phyloP scores from a whole-genome alignment of 2,888 invertebrate genomes.

The Spisula subtruncata region DNA sequence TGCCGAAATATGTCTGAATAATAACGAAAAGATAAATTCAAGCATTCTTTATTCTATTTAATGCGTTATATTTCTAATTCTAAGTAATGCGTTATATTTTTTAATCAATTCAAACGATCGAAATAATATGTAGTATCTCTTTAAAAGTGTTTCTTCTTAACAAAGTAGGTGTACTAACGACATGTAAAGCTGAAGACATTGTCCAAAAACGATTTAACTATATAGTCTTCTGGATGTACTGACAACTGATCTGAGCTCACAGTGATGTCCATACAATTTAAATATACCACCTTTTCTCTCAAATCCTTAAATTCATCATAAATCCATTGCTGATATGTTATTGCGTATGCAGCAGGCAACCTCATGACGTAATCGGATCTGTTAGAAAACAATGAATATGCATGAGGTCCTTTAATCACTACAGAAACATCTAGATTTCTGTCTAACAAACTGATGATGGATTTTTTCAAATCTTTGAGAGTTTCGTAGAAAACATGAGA shows the following conservation, averaged over 20 bases:
- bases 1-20: too few species aligned
- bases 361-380: conserved; percentile 53
- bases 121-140: too few species aligned
- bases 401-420: conserved; percentile 65
- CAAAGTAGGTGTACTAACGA: not conserved
- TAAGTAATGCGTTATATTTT: too few species aligned
- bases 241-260: conserved; percentile 60
- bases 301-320: conserved; percentile 52
- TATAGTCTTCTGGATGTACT: conserved; percentile 53
- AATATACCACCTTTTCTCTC: conserved; percentile 54
- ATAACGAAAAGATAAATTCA: too few species aligned
- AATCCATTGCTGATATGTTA: conserved; percentile 53
- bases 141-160: too few species aligned
- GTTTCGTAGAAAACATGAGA: conserved; percentile 57
- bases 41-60: too few species aligned
- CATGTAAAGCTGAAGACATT: conserved; percentile 56
- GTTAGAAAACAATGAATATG: conserved; percentile 54
- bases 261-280: conserved; percentile 59
- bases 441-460: conserved; percentile 30
- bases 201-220: conserved; percentile 37
- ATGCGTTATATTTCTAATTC: too few species aligned
- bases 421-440: conserved; percentile 43
- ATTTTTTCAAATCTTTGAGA: conserved; percentile 46
- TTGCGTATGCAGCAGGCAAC: conserved; percentile 67
- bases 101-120: too few species aligned